These are phyloP conservation scores for Petrocephalus microphthalmus DNA, from an alignment of 2,113 vertebrate species.

Conservation along the genomic window DNA sequence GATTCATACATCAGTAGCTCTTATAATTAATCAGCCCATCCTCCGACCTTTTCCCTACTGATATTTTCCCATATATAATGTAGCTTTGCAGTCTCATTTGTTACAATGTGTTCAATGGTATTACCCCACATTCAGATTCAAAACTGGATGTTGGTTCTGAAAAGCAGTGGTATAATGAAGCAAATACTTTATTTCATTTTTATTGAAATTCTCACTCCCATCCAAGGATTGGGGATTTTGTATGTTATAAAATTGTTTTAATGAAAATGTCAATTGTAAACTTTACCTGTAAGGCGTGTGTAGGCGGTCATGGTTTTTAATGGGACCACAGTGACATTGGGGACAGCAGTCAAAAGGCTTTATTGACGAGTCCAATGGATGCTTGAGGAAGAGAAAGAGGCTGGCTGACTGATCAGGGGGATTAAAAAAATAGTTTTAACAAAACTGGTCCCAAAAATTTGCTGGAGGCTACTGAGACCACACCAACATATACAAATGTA, in stretches of 20 bases:
- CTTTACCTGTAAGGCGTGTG: background rate
- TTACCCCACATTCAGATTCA: background rate
- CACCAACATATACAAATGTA: background rate
- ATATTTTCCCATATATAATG: background rate
- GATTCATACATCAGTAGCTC: slow-evolving; percentile 14
- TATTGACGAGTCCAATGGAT: background rate
- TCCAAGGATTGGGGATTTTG: background rate
- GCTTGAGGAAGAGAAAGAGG: background rate
- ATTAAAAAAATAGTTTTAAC: background rate
- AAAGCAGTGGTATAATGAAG: background rate
- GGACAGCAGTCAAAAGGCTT: background rate
- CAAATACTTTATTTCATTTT: background rate
- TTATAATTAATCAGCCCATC: background rate
- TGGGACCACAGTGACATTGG: background rate
- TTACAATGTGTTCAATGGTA: background rate
- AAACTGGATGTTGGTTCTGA: background rate
- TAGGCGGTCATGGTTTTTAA: background rate
- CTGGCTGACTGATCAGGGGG: background rate
- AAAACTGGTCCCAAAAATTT: background rate
- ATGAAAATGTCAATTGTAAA: slow-evolving; percentile 4
- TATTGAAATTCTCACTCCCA: background rate
- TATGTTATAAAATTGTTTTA: background rate
- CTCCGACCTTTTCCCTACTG: background rate
- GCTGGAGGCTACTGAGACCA: background rate
- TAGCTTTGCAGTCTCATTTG: background rate